Evolutionary conservation across 2,888 invertebrate genomes (phyloP).

Genomic region (Andrena bucephala): DNA sequence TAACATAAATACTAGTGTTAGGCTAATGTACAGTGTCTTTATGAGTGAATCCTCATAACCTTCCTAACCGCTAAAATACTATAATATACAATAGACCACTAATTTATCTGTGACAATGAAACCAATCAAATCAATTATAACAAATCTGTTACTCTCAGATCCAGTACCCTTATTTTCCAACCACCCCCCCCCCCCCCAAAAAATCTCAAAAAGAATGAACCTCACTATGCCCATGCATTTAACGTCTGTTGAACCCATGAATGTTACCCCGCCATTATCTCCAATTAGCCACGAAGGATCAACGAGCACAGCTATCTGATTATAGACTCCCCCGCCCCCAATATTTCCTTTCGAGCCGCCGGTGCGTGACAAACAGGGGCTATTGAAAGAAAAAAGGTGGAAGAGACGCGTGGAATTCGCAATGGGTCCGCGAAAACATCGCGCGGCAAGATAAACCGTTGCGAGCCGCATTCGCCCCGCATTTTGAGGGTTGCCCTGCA

Average conservation of each 20-base stretch:
- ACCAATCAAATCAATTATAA: too few relatives aligned
- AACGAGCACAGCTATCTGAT: neutral
- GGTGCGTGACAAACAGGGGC: neutral
- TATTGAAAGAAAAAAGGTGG: constrained; percentile 3
- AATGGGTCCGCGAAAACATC: constrained; percentile 37
- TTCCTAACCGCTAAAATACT: too few relatives aligned
- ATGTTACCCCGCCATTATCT: neutral
- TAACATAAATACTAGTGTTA: too few relatives aligned
- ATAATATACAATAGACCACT: too few relatives aligned
- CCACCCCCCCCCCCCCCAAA: neutral
- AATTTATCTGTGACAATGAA: too few relatives aligned
- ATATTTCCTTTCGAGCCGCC: neutral
- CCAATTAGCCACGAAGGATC: neutral
- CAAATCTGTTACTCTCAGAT: neutral
- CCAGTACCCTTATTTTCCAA: neutral
- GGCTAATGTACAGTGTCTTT: too few relatives aligned
- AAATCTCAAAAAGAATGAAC: neutral
- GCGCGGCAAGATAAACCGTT: constrained; percentile 49
- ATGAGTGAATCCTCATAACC: too few relatives aligned
- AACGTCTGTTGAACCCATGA: neutral
- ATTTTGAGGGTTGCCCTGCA: constrained; percentile 63
- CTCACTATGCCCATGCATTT: neutral
- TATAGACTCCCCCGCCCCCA: neutral
- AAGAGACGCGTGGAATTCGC: constrained; percentile 16
- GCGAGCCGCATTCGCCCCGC: constrained; percentile 45